Evolutionary conservation across 2,888 invertebrate species (phyloP).

Genomic region (Pegoplata infirma): DNA sequence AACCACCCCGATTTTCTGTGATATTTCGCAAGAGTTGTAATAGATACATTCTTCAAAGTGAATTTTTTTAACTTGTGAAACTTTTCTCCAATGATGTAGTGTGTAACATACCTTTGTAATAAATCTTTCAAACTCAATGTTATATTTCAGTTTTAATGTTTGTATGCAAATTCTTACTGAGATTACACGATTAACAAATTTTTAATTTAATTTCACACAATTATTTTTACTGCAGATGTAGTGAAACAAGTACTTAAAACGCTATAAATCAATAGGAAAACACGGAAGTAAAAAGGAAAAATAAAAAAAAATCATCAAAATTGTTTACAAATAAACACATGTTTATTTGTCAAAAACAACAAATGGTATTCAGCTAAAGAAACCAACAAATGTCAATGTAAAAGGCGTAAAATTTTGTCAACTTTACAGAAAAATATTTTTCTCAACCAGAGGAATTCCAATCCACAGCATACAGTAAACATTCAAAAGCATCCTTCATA

Average conservation of each 20-base stretch:
- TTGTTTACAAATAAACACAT: slow-evolving; percentile 55
- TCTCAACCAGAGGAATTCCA: slow-evolving; percentile 16
- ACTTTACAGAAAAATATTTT: slow-evolving; percentile 37
- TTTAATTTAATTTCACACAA: neutral
- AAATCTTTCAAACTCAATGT: no score
- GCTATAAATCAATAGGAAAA: slow-evolving; percentile 46
- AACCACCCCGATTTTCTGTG: no score
- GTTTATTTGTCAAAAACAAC: slow-evolving; percentile 40
- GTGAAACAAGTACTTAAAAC: slow-evolving; percentile 32
- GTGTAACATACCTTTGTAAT: no score
- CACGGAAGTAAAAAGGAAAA: no score
- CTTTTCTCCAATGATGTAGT: no score
- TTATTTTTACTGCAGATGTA: neutral
- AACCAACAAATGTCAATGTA: slow-evolving; percentile 50
- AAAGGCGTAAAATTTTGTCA: slow-evolving; percentile 56
- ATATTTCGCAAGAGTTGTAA: no score
- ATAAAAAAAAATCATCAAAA: slow-evolving; percentile 33
- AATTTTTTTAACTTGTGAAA: no score
- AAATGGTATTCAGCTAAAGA: slow-evolving; percentile 11
- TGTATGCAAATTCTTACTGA: neutral
- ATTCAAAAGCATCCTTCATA: slow-evolving; percentile 27
- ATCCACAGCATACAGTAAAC: slow-evolving; percentile 10
- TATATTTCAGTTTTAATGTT: no score
- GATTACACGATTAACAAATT: neutral
- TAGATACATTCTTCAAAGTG: no score